A percentile compares a stretch with the other conserved stretches of the same genome.
Conservation (phyloP, 2,113 vertebrate genomes). For the Sinocyclocheilus rhinocerous region DNA sequence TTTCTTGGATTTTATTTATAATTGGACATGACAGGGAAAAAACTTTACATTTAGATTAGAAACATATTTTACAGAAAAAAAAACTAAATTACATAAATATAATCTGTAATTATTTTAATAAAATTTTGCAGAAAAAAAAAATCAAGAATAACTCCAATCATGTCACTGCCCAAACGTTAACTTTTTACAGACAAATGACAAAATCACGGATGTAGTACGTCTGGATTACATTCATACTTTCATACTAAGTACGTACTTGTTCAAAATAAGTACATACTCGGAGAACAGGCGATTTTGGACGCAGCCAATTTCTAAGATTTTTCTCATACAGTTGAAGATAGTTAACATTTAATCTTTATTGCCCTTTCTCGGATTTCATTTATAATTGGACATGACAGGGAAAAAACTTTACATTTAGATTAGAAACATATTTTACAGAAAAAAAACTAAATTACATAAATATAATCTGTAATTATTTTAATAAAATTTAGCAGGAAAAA, state of each 20-base stretch:
- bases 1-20: not conserved
- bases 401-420: not conserved
- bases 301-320: not conserved
- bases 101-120: not conserved
- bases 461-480: not conserved
- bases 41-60: not conserved
- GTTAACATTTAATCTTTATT: too few species aligned
- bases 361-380: not conserved
- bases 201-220: not conserved
- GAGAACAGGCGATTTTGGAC: not conserved
- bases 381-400: not conserved
- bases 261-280: not conserved
- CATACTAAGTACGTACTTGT: not conserved
- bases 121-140: not conserved
- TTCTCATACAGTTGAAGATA: too few species aligned
- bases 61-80: slow-evolving; percentile 5
- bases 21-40: not conserved
- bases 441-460: not conserved
- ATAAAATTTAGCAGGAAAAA: not conserved
- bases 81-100: not conserved
- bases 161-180: not conserved
- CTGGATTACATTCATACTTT: not conserved
- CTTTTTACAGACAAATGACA: not conserved
- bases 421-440: slow-evolving; percentile 7
- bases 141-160: not conserved